phyloP scores from a whole-genome alignment of 2,888 invertebrate species.

The Oegoconia quadripuncta region DNA sequence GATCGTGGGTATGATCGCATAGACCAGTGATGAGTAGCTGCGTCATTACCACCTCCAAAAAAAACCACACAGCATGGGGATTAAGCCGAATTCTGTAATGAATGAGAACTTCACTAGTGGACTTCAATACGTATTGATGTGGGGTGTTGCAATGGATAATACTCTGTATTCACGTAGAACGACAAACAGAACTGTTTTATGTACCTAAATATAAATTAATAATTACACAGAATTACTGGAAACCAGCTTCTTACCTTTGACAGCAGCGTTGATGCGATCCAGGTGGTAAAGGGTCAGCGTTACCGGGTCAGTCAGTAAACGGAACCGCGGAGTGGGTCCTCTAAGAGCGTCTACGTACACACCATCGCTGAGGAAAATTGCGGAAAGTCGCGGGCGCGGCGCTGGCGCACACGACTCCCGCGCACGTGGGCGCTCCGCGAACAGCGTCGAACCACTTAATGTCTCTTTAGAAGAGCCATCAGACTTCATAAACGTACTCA shows the following conservation, averaged over 20 bases:
- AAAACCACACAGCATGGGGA: too few species aligned
- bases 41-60: too few species aligned
- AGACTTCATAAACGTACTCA: slow-evolving; percentile 55
- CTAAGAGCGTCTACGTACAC: slow-evolving; percentile 41
- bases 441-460: slow-evolving; percentile 61
- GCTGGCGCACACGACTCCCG: slow-evolving; percentile 62
- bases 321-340: slow-evolving; percentile 50
- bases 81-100: too few species aligned
- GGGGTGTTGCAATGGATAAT: too few species aligned
- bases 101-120: too few species aligned
- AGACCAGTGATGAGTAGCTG: too few species aligned
- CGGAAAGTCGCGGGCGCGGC: slow-evolving; percentile 67
- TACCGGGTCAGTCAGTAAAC: slow-evolving; percentile 69
- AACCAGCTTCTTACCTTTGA: slow-evolving; percentile 60
- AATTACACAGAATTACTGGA: background rate
- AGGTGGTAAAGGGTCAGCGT: slow-evolving; percentile 74
- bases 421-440: slow-evolving; percentile 54
- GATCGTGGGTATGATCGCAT: too few species aligned
- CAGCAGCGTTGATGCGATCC: slow-evolving; percentile 74
- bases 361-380: slow-evolving; percentile 67
- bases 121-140: too few species aligned
- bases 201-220: too few species aligned
- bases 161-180: too few species aligned
- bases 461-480: slow-evolving; percentile 50
- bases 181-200: too few species aligned